A percentile compares a stretch with the other conserved stretches of the same genome.
These are phyloP conservation scores for Sebastes hopkinsi DNA, from an alignment of 2,797 vertebrate genomes.

Conservation along the genomic window DNA sequence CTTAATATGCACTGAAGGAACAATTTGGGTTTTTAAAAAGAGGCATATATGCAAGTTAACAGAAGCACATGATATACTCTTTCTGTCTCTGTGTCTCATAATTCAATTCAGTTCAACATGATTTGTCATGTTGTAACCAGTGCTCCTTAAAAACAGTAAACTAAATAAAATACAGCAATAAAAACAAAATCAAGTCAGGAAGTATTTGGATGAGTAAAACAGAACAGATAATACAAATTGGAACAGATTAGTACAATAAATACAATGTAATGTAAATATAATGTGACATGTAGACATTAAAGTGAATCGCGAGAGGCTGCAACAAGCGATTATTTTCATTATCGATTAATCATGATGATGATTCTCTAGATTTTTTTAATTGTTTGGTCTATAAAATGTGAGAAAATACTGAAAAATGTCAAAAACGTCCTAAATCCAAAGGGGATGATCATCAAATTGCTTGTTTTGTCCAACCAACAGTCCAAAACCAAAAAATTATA, in stretches of 20 bases:
- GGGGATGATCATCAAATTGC: neutral
- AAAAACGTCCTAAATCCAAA: neutral
- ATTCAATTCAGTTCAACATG: neutral
- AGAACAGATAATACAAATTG: neutral
- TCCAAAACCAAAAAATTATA: neutral
- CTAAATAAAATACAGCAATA: neutral
- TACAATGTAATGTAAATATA: too few species aligned
- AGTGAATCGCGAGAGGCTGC: neutral
- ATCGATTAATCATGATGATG: neutral
- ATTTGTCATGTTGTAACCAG: neutral
- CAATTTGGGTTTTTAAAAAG: neutral
- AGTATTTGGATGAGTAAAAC: neutral
- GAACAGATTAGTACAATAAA: neutral
- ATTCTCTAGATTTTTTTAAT: neutral
- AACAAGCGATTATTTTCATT: neutral
- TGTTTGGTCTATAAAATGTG: neutral
- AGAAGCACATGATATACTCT: neutral
- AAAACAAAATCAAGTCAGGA: neutral
- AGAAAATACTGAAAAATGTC: neutral
- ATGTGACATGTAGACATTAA: neutral
- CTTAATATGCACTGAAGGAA: neutral
- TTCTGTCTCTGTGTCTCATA: neutral
- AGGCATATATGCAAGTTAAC: neutral
- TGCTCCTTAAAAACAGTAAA: neutral
- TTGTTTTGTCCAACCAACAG: neutral